These are phyloP conservation scores for Pseudomugil gertrudae DNA, from an alignment of 2,797 vertebrate genomes.

Conservation along the genomic window DNA sequence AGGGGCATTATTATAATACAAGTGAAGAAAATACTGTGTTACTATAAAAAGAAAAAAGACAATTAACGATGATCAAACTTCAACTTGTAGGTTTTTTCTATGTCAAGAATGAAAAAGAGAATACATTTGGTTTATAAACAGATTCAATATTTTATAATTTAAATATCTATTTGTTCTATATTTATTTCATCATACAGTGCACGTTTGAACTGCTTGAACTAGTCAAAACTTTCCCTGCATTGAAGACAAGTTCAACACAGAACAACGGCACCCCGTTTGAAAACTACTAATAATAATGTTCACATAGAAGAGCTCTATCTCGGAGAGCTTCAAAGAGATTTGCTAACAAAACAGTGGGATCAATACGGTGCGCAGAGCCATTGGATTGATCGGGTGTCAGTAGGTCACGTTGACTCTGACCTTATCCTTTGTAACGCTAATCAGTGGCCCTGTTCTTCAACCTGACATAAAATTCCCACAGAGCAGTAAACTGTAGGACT, in stretches of 20 bases:
- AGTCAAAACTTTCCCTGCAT: neutral
- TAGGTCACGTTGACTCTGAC: conserved; percentile 49
- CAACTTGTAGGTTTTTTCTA: neutral
- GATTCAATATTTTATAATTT: neutral
- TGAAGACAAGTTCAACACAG: neutral
- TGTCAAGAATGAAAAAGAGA: neutral
- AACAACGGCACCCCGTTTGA: neutral
- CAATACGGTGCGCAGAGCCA: conserved; percentile 10
- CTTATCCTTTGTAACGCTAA: conserved; percentile 49
- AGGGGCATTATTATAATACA: neutral
- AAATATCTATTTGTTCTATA: neutral
- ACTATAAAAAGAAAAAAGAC: neutral
- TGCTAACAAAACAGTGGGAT: conserved; percentile 8
- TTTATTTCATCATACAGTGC: neutral
- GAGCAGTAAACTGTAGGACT: conserved; percentile 48
- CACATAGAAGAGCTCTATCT: neutral
- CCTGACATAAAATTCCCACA: conserved; percentile 38
- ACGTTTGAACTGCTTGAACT: neutral
- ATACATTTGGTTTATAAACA: neutral
- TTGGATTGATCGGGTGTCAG: conserved; percentile 54
- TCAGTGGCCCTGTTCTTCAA: conserved; percentile 26
- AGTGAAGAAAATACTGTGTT: neutral
- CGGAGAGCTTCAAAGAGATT: neutral
- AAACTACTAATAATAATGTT: neutral
- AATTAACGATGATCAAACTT: neutral